These are phyloP conservation scores for Leucophenga montana DNA, from an alignment of 2,888 invertebrate genomes.

Conservation along the genomic window DNA sequence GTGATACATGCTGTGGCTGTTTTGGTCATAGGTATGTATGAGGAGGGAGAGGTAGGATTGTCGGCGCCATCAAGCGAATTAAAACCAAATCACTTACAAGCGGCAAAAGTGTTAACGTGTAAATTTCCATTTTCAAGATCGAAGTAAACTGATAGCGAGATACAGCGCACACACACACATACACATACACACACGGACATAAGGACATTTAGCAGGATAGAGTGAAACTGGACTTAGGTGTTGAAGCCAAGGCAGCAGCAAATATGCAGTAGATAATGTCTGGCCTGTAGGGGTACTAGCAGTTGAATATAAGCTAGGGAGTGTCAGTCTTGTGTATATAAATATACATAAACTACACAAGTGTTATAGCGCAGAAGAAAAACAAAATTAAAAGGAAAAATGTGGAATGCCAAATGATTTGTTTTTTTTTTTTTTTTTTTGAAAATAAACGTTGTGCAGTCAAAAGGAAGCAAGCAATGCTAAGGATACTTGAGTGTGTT, in stretches of 20 bases:
- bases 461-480: background rate
- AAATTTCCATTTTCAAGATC: slow-evolving; percentile 70
- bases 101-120: slow-evolving; percentile 71
- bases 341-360: background rate
- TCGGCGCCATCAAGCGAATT: slow-evolving; percentile 66
- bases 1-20: background rate
- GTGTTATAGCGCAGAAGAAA: background rate
- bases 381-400: background rate
- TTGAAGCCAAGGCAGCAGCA: background rate
- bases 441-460: slow-evolving; percentile 15
- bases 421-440: background rate
- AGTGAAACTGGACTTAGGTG: slow-evolving; percentile 10
- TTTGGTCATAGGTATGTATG: too few relatives aligned
- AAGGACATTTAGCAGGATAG: background rate
- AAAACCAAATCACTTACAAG: slow-evolving; percentile 67
- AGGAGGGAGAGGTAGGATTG: slow-evolving; percentile 27
- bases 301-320: background rate
- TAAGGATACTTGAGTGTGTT: slow-evolving; percentile 11
- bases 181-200: background rate
- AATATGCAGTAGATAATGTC: background rate
- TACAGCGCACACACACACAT: slow-evolving; percentile 35
- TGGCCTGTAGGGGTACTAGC: background rate
- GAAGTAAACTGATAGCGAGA: slow-evolving; percentile 45
- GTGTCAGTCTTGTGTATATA: background rate
- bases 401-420: background rate